Percentiles rank a stretch among this genome's conserved stretches.
These are phyloP conservation scores for Melanerpes aurifrons DNA, from an alignment of 2,113 vertebrate genomes.

Conservation along the genomic window DNA sequence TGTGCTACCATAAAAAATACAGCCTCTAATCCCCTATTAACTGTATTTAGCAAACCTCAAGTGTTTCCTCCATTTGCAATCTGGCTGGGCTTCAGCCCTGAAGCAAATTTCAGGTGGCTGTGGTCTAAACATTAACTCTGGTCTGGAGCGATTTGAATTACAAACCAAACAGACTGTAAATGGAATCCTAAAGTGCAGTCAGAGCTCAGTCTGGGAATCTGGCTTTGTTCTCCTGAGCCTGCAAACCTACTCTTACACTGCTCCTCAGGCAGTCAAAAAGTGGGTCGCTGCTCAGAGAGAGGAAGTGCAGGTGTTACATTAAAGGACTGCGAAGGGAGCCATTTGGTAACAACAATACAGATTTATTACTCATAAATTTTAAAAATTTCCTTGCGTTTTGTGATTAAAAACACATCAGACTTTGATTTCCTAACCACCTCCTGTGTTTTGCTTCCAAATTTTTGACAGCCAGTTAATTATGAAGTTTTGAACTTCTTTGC, in stretches of 20 bases:
- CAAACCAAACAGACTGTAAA: constrained; percentile 69
- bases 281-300: constrained; percentile 35
- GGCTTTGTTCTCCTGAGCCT: constrained; percentile 70
- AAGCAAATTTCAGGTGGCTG: constrained; percentile 71
- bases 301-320: constrained; percentile 69
- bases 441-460: constrained; percentile 56
- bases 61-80: constrained; percentile 65
- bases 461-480: constrained; percentile 69
- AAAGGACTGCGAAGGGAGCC: constrained; percentile 61
- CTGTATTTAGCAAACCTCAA: constrained; percentile 72
- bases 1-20: constrained; percentile 59
- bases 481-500: constrained; percentile 55
- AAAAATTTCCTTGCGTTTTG: constrained; percentile 58
- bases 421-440: constrained; percentile 66
- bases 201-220: constrained; percentile 52
- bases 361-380: constrained; percentile 67
- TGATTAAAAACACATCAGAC: constrained; percentile 67
- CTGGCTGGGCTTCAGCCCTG: constrained; percentile 59
- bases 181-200: constrained; percentile 58
- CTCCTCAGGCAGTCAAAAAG: constrained; percentile 49
- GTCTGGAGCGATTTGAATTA: constrained; percentile 65
- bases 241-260: constrained; percentile 37
- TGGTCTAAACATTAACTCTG: constrained; percentile 69
- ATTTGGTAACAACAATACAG: constrained; percentile 57
- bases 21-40: constrained; percentile 70